A percentile compares a stretch with the other conserved stretches of the same genome.
These are phyloP conservation scores for Saturnia pavonia DNA, from an alignment of 2,888 invertebrate genomes.

Conservation along the genomic window DNA sequence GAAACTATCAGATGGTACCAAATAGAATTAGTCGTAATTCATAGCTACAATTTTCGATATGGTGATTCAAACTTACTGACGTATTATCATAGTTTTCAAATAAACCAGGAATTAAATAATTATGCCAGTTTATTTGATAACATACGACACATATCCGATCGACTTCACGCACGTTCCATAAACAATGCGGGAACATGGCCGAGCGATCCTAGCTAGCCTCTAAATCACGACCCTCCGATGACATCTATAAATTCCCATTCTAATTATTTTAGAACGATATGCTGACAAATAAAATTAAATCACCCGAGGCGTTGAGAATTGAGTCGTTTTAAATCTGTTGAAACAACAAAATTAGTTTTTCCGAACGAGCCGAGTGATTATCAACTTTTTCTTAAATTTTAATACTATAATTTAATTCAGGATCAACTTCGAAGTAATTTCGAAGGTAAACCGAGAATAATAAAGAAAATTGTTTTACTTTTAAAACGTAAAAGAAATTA, in stretches of 20 bases:
- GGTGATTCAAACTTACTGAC: background rate
- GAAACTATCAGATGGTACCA: too few relatives aligned
- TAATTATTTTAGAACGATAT: conserved; percentile 73
- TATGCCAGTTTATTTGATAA: conserved; percentile 40
- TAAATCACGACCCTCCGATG: conserved; percentile 66
- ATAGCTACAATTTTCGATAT: too few relatives aligned
- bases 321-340: conserved; percentile 62
- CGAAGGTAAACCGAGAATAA: conserved; percentile 35
- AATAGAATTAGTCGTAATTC: too few relatives aligned
- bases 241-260: conserved; percentile 75
- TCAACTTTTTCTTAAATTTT: conserved; percentile 37
- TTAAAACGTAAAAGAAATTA: conserved; percentile 38
- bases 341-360: conserved; percentile 61
- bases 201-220: conserved; percentile 33
- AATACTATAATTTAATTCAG: conserved; percentile 31
- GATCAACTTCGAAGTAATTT: conserved; percentile 40
- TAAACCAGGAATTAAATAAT: conserved; percentile 29
- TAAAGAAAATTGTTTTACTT: conserved; percentile 33
- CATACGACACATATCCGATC: conserved; percentile 36
- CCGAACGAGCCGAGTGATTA: conserved; percentile 48
- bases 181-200: conserved; percentile 54
- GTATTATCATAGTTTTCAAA: background rate
- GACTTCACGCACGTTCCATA: conserved; percentile 39
- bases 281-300: conserved; percentile 71
- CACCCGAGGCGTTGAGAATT: conserved; percentile 59